phyloP scores from a whole-genome alignment of 2,113 vertebrate genomes.

The Nycticorax nycticorax region DNA sequence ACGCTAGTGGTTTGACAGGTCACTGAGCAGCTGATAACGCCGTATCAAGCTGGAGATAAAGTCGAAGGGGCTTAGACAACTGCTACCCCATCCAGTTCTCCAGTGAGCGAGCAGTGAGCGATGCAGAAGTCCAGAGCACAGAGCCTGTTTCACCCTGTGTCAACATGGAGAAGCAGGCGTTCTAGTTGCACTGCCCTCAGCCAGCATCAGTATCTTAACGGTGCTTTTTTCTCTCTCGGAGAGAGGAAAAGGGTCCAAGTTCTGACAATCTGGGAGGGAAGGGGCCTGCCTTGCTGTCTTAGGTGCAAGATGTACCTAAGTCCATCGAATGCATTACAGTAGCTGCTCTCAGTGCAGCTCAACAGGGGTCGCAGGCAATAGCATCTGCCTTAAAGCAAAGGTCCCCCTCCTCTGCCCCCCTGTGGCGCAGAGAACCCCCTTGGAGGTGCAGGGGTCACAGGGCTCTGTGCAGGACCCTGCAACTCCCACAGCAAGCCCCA shows the following conservation, averaged over 20 bases:
- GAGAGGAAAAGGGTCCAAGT: neutral
- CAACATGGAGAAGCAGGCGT: neutral
- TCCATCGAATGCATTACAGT: neutral
- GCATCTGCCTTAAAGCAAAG: neutral
- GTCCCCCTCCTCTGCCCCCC: neutral
- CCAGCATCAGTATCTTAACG: accelerated
- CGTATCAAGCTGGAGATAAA: neutral
- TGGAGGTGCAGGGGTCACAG: neutral
- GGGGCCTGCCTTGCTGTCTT: neutral
- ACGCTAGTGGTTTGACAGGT: neutral
- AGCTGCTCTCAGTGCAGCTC: neutral
- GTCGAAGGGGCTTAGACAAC: neutral
- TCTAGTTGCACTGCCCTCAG: neutral
- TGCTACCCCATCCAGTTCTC: neutral
- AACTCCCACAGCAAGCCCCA: neutral
- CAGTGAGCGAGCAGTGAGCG: accelerated
- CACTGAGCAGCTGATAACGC: neutral
- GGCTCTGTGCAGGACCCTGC: neutral
- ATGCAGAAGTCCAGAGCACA: accelerated
- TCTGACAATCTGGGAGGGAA: neutral
- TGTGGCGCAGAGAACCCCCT: neutral
- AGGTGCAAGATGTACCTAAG: no score
- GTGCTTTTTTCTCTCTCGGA: neutral
- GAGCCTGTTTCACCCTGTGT: neutral
- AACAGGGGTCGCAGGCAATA: neutral